phyloP scores from a whole-genome alignment of 2,113 vertebrate species.

The Indicator indicator region DNA sequence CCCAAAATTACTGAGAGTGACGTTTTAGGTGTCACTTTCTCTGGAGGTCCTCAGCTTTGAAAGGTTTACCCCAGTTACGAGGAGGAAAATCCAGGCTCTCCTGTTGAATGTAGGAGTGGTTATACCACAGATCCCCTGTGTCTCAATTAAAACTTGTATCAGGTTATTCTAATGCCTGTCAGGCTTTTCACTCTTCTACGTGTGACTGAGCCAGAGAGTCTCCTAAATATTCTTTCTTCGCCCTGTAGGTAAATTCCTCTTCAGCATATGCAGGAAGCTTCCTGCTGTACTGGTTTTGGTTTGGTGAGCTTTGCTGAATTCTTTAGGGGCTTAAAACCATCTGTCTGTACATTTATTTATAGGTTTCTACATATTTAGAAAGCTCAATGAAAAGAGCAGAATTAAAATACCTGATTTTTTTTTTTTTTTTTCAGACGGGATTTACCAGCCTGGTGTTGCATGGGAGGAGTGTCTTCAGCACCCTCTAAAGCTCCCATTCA shows the following conservation, averaged over 20 bases:
- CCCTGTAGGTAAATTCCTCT: neutral
- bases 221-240: neutral
- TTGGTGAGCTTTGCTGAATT: neutral
- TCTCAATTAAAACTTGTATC: neutral
- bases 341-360: neutral
- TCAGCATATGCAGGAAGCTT: neutral
- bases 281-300: neutral
- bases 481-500: neutral
- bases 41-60: neutral
- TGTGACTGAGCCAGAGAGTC: neutral
- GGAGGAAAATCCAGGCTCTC: neutral
- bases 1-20: neutral
- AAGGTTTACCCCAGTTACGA: neutral
- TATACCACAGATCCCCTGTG: neutral
- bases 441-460: neutral
- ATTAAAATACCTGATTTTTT: neutral
- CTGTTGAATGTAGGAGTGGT: neutral
- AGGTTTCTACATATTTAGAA: neutral
- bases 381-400: neutral
- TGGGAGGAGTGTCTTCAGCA: neutral
- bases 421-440: neutral
- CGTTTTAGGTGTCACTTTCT: neutral
- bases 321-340: neutral
- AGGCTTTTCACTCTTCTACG: neutral
- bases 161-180: neutral